A percentile compares a stretch with the other conserved stretches of the same genome.
Conservation (phyloP, 2,113 vertebrate species). For the Gnathonemus echidnorhynchus region DNA sequence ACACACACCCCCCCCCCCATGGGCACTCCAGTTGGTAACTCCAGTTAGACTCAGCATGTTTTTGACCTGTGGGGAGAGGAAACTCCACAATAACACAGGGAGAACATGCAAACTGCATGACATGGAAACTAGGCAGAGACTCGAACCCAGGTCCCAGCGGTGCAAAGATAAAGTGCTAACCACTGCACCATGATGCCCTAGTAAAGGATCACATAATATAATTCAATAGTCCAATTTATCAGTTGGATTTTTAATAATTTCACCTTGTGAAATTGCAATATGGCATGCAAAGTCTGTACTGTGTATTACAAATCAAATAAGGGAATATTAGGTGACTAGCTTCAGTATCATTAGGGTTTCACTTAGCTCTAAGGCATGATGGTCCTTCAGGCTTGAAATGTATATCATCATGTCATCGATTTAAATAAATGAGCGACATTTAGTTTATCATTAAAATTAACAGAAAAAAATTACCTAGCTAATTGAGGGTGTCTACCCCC, state of each 20-base stretch:
- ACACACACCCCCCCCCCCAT: too few relatives aligned
- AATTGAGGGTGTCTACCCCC: neutral
- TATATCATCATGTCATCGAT: neutral
- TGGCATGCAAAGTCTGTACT: neutral
- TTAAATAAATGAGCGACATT: conserved; percentile 1
- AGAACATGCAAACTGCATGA: too few relatives aligned
- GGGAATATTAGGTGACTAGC: neutral
- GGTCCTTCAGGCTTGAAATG: conserved; percentile 3
- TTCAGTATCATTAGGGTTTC: neutral
- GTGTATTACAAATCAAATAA: neutral
- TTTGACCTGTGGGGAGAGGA: too few relatives aligned
- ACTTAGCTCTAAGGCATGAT: neutral
- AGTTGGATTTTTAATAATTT: neutral
- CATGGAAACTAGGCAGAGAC: too few relatives aligned
- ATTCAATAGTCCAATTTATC: neutral
- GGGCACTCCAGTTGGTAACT: too few relatives aligned
- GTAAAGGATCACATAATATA: neutral
- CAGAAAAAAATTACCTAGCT: neutral
- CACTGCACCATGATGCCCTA: too few relatives aligned
- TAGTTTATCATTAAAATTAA: neutral
- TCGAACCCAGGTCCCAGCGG: too few relatives aligned
- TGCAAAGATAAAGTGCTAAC: too few relatives aligned
- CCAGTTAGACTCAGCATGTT: too few relatives aligned
- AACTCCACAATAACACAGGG: too few relatives aligned
- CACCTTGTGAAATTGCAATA: neutral